phyloP scores from a whole-genome alignment of 23 tunicate genomes.

The Halocynthia roretzi region DNA sequence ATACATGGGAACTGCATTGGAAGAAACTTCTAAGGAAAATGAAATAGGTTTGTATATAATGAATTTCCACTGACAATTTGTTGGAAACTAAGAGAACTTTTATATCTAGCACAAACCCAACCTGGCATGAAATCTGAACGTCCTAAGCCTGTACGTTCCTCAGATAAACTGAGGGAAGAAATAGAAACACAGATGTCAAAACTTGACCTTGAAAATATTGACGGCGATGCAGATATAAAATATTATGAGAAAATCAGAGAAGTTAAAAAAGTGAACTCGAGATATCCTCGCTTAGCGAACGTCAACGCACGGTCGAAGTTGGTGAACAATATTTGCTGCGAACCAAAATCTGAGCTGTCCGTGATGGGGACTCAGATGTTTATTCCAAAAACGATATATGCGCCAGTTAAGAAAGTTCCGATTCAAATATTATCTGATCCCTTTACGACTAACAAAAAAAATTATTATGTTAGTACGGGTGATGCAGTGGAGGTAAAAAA shows the following conservation, averaged over 20 bases:
- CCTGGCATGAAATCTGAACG: too few species aligned
- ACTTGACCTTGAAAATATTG: conserved; percentile 16
- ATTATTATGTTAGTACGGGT: background rate
- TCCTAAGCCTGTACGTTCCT: background rate
- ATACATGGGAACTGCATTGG: too few species aligned
- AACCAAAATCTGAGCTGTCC: background rate
- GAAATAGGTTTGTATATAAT: too few species aligned
- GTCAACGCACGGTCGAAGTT: background rate
- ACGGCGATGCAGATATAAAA: background rate
- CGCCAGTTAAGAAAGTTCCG: conserved; percentile 18
- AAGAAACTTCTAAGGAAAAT: too few species aligned
- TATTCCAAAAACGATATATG: background rate
- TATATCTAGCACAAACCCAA: too few species aligned
- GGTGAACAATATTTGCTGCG: background rate
- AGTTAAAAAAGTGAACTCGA: background rate
- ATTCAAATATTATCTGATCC: conserved; percentile 28
- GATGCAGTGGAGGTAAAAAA: too few species aligned
- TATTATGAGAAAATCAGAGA: background rate
- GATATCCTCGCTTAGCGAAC: background rate
- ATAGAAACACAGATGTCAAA: conserved; percentile 27
- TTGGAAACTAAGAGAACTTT: too few species aligned
- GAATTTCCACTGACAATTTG: too few species aligned
- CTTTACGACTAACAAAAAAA: conserved; percentile 6
- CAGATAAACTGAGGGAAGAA: conserved; percentile 22
- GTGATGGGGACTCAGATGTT: background rate